Conservation (phyloP, 2,797 vertebrate genomes). For the Squalus acanthias region DNA sequence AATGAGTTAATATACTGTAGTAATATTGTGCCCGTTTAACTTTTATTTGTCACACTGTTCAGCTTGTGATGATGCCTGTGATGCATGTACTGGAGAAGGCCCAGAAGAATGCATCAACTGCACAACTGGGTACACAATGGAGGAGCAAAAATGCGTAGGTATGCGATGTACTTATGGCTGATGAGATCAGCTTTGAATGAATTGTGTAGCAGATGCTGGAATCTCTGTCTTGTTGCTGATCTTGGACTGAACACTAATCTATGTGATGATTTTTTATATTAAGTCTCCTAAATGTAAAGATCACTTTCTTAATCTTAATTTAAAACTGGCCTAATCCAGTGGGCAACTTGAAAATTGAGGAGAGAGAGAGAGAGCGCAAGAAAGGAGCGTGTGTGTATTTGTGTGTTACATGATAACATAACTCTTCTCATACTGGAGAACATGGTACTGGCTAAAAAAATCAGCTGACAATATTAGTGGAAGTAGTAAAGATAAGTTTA, state of each 20-base stretch:
- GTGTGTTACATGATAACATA: neutral
- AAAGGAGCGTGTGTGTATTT: neutral
- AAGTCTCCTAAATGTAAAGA: neutral
- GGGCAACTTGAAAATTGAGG: neutral
- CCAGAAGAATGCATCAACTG: slow-evolving; percentile 69
- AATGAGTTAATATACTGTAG: neutral
- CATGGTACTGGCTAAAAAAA: neutral
- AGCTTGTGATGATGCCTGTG: slow-evolving; percentile 78
- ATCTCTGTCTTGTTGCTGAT: neutral
- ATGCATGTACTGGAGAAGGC: slow-evolving; percentile 73
- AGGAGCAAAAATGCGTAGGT: slow-evolving; percentile 75
- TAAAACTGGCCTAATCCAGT: neutral
- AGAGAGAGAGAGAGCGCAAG: no score
- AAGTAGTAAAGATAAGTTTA: neutral
- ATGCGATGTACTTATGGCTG: slow-evolving; percentile 25
- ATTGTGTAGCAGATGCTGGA: neutral
- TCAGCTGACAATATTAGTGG: neutral
- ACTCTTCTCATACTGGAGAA: neutral
- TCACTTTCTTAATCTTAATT: neutral
- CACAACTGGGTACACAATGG: slow-evolving; percentile 63
- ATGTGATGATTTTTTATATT: neutral
- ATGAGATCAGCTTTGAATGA: neutral
- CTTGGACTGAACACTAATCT: neutral
- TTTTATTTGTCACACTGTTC: neutral
- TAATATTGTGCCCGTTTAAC: neutral